A percentile compares a stretch with the other conserved stretches of the same genome.
Conservation (phyloP, 2,797 vertebrate genomes). For the Synanceia verrucosa region DNA sequence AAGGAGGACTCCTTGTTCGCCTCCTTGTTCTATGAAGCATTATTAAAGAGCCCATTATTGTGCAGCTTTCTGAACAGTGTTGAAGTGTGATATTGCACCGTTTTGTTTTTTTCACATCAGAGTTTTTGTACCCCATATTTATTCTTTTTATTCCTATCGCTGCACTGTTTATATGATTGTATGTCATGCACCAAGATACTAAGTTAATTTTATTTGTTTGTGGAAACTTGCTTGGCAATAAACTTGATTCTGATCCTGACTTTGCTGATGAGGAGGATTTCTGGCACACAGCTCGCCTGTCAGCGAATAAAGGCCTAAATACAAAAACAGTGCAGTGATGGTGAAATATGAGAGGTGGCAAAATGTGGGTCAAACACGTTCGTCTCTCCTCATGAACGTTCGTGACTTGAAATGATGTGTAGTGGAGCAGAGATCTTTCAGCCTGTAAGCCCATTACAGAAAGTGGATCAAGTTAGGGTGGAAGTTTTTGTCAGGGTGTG, state of each 20-base stretch:
- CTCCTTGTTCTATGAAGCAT: not conserved
- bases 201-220: too few species aligned
- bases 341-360: conserved; percentile 72
- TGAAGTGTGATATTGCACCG: too few species aligned
- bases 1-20: not conserved
- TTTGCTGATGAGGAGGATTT: conserved; percentile 24
- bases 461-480: conserved; percentile 44
- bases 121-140: too few species aligned
- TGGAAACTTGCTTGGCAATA: too few species aligned
- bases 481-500: conserved; percentile 50
- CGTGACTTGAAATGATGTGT: not conserved
- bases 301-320: conserved; percentile 22
- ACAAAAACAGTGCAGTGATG: conserved; percentile 33
- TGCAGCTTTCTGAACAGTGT: too few species aligned
- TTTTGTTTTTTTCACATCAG: too few species aligned
- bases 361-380: conserved; percentile 82
- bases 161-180: too few species aligned
- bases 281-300: conserved; percentile 9
- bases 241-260: too few species aligned
- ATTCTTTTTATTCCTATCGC: too few species aligned
- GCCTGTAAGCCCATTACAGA: conserved; percentile 39
- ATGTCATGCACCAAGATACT: too few species aligned
- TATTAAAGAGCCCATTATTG: not conserved
- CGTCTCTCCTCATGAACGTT: conserved; percentile 65
- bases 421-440: conserved; percentile 24